Percentiles rank a stretch among this genome's conserved stretches.
phyloP scores from a whole-genome alignment of 2,113 vertebrate genomes.

The Hyla sarda region DNA sequence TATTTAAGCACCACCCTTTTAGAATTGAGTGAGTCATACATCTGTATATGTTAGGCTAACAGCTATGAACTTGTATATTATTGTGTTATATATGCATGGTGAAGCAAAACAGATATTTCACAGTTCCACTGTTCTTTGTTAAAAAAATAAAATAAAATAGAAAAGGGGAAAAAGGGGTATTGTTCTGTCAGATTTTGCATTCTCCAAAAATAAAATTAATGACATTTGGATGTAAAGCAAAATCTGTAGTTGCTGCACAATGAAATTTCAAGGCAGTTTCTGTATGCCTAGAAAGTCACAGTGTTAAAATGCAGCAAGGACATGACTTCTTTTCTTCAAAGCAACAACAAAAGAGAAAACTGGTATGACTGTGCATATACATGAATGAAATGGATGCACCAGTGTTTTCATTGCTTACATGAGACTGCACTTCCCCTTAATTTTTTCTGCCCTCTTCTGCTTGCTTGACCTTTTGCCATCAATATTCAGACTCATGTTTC shows the following conservation, averaged over 20 bases:
- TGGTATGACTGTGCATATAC: constrained; percentile 30
- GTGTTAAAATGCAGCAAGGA: constrained; percentile 56
- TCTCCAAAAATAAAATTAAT: not conserved
- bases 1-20: constrained; percentile 34
- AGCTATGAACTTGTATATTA: not conserved
- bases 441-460: constrained; percentile 92
- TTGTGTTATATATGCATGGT: not conserved
- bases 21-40: not conserved
- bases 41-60: not conserved
- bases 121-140: constrained; percentile 18
- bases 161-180: not conserved
- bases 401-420: constrained; percentile 78
- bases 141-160: constrained; percentile 37
- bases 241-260: not conserved
- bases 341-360: constrained; percentile 23
- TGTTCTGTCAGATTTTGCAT: constrained; percentile 9
- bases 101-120: not conserved
- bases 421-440: constrained; percentile 93
- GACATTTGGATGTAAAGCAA: constrained; percentile 21
- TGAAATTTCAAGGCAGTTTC: not conserved
- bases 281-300: constrained; percentile 63
- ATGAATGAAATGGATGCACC: constrained; percentile 28
- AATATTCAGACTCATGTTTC: constrained; percentile 93
- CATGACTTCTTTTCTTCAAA: constrained; percentile 46
- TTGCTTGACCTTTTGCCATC: constrained; percentile 90